phyloP scores from a whole-genome alignment of 2,888 invertebrate genomes.

The Sceliomorpha sp. region DNA sequence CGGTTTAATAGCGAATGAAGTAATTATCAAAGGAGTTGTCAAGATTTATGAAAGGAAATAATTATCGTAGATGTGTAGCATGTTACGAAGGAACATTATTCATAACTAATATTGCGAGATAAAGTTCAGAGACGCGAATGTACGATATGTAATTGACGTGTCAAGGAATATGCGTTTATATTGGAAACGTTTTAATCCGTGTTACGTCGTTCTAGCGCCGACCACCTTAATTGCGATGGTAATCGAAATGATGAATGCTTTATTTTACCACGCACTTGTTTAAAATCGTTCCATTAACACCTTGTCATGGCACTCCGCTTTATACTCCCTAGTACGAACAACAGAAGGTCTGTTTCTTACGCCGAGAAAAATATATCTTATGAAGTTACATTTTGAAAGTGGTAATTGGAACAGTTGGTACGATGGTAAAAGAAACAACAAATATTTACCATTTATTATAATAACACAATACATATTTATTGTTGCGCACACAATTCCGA shows the following conservation, averaged over 20 bases:
- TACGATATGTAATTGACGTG: constrained; percentile 27
- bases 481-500: too few species aligned
- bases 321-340: too few species aligned
- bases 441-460: too few species aligned
- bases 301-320: constrained; percentile 17
- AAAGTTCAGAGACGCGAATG: constrained; percentile 13
- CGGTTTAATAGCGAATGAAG: too few species aligned
- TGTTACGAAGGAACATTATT: background rate
- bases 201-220: constrained; percentile 28
- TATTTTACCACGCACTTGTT: constrained; percentile 9
- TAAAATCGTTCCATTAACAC: constrained; percentile 24
- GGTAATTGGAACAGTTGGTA: too few species aligned
- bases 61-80: constrained; percentile 1
- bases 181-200: constrained; percentile 27
- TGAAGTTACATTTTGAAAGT: too few species aligned
- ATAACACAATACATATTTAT: too few species aligned
- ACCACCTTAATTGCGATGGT: constrained; percentile 28
- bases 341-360: too few species aligned
- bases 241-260: constrained; percentile 37
- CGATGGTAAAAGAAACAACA: too few species aligned
- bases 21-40: background rate
- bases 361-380: too few species aligned
- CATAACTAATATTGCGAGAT: constrained; percentile 11
- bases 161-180: constrained; percentile 20
- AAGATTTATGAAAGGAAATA: constrained; percentile 4